A percentile compares a stretch with the other conserved stretches of the same genome.
These are phyloP conservation scores for Toxotes chatareus DNA, from an alignment of 2,113 vertebrate genomes.

Conservation along the genomic window DNA sequence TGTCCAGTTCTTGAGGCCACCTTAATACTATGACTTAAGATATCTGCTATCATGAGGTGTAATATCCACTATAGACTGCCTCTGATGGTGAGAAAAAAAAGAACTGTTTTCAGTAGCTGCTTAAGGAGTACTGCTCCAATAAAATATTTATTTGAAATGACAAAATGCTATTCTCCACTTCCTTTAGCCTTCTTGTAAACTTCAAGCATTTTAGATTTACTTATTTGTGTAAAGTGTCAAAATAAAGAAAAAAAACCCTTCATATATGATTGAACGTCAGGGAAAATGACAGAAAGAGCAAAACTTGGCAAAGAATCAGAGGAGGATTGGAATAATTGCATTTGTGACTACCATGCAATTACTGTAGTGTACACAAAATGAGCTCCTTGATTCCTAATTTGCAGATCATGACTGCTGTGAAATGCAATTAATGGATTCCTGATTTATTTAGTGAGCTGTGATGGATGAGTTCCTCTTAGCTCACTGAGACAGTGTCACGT, in stretches of 20 bases:
- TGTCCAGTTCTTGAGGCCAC: neutral
- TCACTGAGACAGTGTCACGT: conserved; percentile 19
- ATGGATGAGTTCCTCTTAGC: conserved; percentile 50
- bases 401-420: conserved; percentile 68
- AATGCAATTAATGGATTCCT: conserved; percentile 72
- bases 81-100: neutral
- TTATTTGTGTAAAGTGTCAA: neutral
- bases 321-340: conserved; percentile 49
- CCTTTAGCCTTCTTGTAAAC: neutral
- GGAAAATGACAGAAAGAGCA: conserved; percentile 6
- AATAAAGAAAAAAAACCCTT: conserved; percentile 12
- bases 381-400: conserved; percentile 63
- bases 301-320: conserved; percentile 31
- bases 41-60: neutral
- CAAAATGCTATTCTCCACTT: conserved; percentile 5
- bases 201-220: neutral
- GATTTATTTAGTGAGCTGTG: conserved; percentile 70
- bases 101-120: neutral
- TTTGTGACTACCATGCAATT: conserved; percentile 55
- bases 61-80: neutral
- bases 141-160: conserved; percentile 1
- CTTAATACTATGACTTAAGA: neutral
- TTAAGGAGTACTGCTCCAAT: conserved; percentile 9
- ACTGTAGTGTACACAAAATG: conserved; percentile 46
- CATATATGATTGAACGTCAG: neutral